A percentile compares a stretch with the other conserved stretches of the same genome.
Conservation (phyloP, 2,888 invertebrate genomes). For the Chorisops tibialis region DNA sequence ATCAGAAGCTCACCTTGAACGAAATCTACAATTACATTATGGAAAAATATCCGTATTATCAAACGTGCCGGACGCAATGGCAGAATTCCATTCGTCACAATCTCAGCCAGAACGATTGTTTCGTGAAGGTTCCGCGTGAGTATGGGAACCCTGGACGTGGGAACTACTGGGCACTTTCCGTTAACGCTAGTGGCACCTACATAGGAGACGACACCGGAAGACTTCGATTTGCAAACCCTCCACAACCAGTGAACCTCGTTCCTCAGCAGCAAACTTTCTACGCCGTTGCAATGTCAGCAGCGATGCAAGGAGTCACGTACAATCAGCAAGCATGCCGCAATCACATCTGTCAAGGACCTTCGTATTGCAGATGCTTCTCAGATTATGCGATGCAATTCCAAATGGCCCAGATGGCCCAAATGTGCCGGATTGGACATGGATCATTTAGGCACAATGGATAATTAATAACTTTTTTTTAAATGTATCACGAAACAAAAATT, state of each 20-base stretch:
- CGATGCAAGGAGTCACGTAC: slow-evolving; percentile 11
- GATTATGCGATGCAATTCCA: no score
- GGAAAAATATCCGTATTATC: slow-evolving; percentile 92
- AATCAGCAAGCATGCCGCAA: neutral
- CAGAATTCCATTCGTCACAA: slow-evolving; percentile 96
- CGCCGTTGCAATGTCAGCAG: neutral
- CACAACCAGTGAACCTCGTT: neutral
- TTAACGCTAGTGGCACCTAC: slow-evolving; percentile 89
- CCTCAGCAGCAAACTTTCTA: neutral
- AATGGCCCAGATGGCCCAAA: no score
- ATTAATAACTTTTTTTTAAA: no score
- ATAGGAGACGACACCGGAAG: slow-evolving; percentile 95
- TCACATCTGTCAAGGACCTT: neutral
- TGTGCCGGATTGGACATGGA: no score
- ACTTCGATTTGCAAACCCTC: slow-evolving; percentile 66
- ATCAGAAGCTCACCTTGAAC: slow-evolving; percentile 83
- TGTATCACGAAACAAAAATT: no score
- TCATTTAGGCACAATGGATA: no score
- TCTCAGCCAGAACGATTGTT: slow-evolving; percentile 90
- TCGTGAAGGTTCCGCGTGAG: slow-evolving; percentile 88
- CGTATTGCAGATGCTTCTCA: no score
- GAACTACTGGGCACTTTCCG: slow-evolving; percentile 97
- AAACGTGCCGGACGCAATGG: slow-evolving; percentile 94
- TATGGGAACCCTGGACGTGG: slow-evolving; percentile 97
- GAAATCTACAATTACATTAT: slow-evolving; percentile 96